Evolutionary conservation across 2,888 invertebrate genomes (phyloP), one percentile per base, ranked within the genome.

Genomic region (Lithophane leautieri): DNA sequence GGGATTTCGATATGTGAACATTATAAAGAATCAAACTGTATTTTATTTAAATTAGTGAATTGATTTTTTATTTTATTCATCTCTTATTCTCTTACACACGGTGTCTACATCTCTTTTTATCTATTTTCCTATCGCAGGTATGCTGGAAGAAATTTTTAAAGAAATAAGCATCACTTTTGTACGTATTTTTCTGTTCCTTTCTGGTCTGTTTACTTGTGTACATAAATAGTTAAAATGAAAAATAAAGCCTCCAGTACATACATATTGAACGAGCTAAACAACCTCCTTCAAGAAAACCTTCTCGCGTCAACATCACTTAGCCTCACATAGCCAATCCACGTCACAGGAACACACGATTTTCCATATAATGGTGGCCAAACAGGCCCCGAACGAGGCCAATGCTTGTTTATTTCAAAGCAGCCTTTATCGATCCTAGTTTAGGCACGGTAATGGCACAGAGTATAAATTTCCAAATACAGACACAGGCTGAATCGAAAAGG

Each of bases 391-490:
- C 70, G 75, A 63, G 76, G 75, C 81, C 82, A 76, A 70, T 34
- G 85, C 79, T 75, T 79, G 70, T 82, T 85, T 85, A 84, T 84
- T 70, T 52, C 84, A 63, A 72, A 69, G 61, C 66, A 60, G 68
- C 73, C 74, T 78, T 54, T 85, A 87, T 83, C 87, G 83, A 82
- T 79, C 76, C 76, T 66, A 73, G 67, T 70, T 77, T 72, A 72
- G 79, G 58, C 73, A 79, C 58, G 75, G 77, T 70, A 81, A 69
- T 83, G 73, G 70, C 80, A 80, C 67, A 65, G 60, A 75, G 78
- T 81, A 82, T 86, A 86, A 70, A 83, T 84, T 70, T 73, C 87
- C 84, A 81, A 89, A 89, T 84, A 82, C 78, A 82, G 87, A 70
- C 22, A 58, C 19, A n/a, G 28, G 34, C 68, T 77, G 44, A 73